Evolutionary conservation across 2,888 invertebrate genomes (phyloP).

Genomic region (Synergus gifuensis): DNA sequence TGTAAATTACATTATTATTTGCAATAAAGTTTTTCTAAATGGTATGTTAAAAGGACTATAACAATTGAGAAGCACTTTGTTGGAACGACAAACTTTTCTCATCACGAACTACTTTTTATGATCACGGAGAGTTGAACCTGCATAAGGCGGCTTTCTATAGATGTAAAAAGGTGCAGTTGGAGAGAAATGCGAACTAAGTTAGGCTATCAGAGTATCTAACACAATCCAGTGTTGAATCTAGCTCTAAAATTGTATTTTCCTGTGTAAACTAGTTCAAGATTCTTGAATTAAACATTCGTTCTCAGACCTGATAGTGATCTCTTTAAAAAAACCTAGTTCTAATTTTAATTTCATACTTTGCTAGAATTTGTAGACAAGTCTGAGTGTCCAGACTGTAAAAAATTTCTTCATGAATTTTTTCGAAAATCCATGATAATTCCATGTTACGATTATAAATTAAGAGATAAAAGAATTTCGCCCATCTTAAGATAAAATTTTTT

Average conservation of each 20-base stretch:
- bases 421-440: no score
- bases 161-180: conserved; percentile 1
- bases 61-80: conserved; percentile 8
- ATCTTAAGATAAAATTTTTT: no score
- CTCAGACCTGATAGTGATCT: background rate
- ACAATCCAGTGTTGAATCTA: background rate
- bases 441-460: no score
- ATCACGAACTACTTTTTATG: background rate
- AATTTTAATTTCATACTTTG: background rate
- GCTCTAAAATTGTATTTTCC: conserved; percentile 7
- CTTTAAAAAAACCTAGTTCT: conserved; percentile 28
- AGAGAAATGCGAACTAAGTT: conserved; percentile 15
- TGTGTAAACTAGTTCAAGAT: conserved; percentile 12
- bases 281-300: conserved; percentile 5
- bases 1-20: background rate
- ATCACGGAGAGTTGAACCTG: background rate
- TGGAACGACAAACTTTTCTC: conserved; percentile 4
- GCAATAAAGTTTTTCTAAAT: background rate
- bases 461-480: no score
- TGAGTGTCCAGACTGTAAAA: no score
- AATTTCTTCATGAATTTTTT: no score
- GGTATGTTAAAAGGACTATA: background rate
- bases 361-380: background rate
- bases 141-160: conserved; percentile 3
- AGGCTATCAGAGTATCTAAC: conserved; percentile 33